Percentiles rank a stretch among this genome's conserved stretches.
Evolutionary conservation across 2,888 invertebrate genomes (phyloP).

Genomic region (Drosophila siamana): DNA sequence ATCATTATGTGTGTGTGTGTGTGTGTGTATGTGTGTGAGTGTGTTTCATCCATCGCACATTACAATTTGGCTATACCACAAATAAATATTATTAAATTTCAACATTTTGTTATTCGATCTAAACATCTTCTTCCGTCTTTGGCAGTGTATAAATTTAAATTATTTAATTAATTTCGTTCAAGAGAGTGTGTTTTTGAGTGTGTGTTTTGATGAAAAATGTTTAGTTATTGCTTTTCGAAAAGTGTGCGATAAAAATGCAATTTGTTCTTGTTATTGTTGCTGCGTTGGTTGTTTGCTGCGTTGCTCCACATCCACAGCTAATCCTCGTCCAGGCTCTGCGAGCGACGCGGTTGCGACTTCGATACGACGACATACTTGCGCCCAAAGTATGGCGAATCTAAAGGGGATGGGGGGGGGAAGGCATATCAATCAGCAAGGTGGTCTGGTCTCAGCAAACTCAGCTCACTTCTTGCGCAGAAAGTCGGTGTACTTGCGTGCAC

Average conservation of each 20-base stretch:
- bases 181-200: slow-evolving; percentile 16
- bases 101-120: slow-evolving; percentile 3
- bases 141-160: slow-evolving; percentile 81
- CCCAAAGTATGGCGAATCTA: slow-evolving; percentile 83
- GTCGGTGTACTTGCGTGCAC: slow-evolving; percentile 85
- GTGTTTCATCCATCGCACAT: slow-evolving; percentile 46
- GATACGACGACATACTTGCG: slow-evolving; percentile 82
- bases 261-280: slow-evolving; percentile 9
- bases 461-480: slow-evolving; percentile 84
- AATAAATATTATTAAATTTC: slow-evolving; percentile 48
- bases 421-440: slow-evolving; percentile 30
- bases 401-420: slow-evolving; percentile 43
- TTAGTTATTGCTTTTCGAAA: slow-evolving; percentile 72
- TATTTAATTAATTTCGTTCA: slow-evolving; percentile 47
- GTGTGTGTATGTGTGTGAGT: slow-evolving; percentile 14
- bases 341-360: slow-evolving; percentile 58
- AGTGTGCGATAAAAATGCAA: slow-evolving; percentile 47
- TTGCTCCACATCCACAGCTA: slow-evolving; percentile 45
- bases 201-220: slow-evolving; percentile 40
- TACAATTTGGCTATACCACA: slow-evolving; percentile 68
- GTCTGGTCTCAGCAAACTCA: slow-evolving; percentile 3
- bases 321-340: slow-evolving; percentile 75
- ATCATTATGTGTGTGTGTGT: slow-evolving; percentile 32
- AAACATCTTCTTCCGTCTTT: slow-evolving; percentile 60
- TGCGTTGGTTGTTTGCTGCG: too few species aligned